Percentiles rank a stretch among this genome's conserved stretches.
These are phyloP conservation scores for Sarcophaga bullata DNA, from an alignment of 1,140 invertebrate species.

Conservation along the genomic window DNA sequence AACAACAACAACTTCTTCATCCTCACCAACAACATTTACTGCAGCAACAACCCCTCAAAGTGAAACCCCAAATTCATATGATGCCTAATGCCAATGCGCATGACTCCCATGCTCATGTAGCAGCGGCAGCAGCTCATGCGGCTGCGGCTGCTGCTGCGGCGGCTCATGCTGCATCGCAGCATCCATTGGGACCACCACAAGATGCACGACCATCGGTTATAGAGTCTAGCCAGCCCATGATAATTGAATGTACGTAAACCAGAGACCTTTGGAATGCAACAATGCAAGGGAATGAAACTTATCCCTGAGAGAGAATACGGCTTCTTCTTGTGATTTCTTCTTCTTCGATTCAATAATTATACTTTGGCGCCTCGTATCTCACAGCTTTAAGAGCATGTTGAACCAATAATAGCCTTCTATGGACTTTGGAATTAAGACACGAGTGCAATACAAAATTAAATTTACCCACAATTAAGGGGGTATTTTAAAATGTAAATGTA, in stretches of 20 bases:
- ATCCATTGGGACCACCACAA: constrained; percentile 66
- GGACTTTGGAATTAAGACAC: too few relatives aligned
- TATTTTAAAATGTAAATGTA: neutral
- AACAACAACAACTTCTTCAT: constrained; percentile 45
- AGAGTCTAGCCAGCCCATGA: constrained; percentile 85
- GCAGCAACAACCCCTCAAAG: constrained; percentile 44
- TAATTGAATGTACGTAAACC: constrained; percentile 85
- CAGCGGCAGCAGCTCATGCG: constrained; percentile 52
- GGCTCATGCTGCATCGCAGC: constrained; percentile 65
- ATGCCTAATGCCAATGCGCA: constrained; percentile 60
- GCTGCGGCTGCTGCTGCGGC: constrained; percentile 62
- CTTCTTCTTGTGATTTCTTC: too few relatives aligned
- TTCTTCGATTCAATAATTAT: too few relatives aligned
- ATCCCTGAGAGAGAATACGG: too few relatives aligned
- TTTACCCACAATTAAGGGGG: neutral
- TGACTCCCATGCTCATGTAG: constrained; percentile 45
- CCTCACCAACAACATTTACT: constrained; percentile 43
- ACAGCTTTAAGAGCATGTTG: too few relatives aligned
- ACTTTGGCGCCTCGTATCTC: too few relatives aligned
- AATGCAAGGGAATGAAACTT: too few relatives aligned
- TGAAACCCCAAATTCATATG: constrained; percentile 51
- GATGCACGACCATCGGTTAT: constrained; percentile 83
- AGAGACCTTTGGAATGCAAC: neutral
- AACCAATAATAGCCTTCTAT: too few relatives aligned
- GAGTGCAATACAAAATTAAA: constrained; percentile 55